A percentile compares a stretch with the other conserved stretches of the same genome.
Evolutionary conservation across 2,113 vertebrate species (phyloP).

Genomic region (Percopsis transmontana): DNA sequence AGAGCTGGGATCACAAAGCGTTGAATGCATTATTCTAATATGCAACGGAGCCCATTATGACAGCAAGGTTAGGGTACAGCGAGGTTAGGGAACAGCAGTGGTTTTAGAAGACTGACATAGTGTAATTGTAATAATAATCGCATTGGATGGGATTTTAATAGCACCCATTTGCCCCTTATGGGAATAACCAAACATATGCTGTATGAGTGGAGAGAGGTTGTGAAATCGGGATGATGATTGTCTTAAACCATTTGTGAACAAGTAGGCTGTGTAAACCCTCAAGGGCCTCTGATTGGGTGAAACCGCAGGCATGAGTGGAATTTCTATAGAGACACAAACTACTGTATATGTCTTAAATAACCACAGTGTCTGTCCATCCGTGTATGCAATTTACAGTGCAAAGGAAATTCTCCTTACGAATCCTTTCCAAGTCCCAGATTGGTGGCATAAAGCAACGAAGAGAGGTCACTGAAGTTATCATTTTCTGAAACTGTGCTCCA

Average conservation of each 20-base stretch:
- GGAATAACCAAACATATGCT: constrained; percentile 10
- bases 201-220: neutral
- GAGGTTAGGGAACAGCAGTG: constrained; percentile 10
- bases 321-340: neutral
- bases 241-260: neutral
- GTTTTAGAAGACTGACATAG: constrained; percentile 30
- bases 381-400: neutral
- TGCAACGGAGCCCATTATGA: constrained; percentile 19
- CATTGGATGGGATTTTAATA: constrained; percentile 45
- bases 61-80: neutral
- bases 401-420: neutral
- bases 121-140: constrained; percentile 32
- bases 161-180: constrained; percentile 20
- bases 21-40: constrained; percentile 53
- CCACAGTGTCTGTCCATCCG: neutral
- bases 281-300: neutral
- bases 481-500: neutral
- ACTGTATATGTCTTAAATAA: neutral
- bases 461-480: neutral
- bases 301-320: neutral
- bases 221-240: neutral
- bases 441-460: neutral
- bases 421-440: neutral
- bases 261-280: neutral
- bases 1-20: constrained; percentile 30